These are phyloP conservation scores for Ammodytes dubius DNA, from an alignment of 2,113 vertebrate species.

Conservation along the genomic window DNA sequence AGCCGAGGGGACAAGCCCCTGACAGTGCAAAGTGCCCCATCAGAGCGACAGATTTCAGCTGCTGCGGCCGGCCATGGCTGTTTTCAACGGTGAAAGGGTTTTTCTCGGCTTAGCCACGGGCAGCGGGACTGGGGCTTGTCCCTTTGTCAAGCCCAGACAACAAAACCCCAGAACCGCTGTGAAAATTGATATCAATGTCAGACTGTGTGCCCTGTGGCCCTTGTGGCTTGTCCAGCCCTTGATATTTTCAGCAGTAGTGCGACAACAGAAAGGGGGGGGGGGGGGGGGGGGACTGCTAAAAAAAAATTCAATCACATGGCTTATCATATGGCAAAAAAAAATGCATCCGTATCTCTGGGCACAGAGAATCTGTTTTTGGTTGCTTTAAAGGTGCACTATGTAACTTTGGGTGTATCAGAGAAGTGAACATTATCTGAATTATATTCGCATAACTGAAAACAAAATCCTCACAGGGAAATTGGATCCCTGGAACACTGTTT, in stretches of 20 bases:
- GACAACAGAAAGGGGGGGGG: conserved; percentile 13
- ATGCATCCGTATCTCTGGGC: conserved; percentile 12
- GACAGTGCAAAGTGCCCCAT: conserved; percentile 32
- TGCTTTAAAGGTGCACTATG: not conserved
- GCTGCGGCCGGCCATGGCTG: conserved; percentile 2
- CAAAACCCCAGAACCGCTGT: conserved; percentile 20
- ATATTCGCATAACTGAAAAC: too few species aligned
- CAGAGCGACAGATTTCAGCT: not conserved
- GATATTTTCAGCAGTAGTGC: conserved; percentile 16
- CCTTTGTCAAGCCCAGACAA: conserved; percentile 14
- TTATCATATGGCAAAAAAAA: conserved; percentile 28
- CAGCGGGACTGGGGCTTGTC: conserved; percentile 18
- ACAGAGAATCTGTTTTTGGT: conserved; percentile 22
- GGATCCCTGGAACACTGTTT: too few species aligned
- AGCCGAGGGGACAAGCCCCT: conserved; percentile 28
- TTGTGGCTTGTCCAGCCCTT: not conserved
- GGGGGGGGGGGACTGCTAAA: conserved; percentile 23
- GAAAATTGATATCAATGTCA: conserved; percentile 30
- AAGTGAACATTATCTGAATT: too few species aligned
- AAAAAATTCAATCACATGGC: conserved; percentile 21
- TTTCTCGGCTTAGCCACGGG: conserved; percentile 19
- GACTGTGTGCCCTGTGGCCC: conserved; percentile 28
- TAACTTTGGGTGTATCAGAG: too few species aligned
- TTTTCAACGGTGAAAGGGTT: conserved; percentile 30
- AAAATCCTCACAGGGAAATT: too few species aligned